Base-by-base conservation (phyloP, 2,888 invertebrate species). In the Keiferia lycopersicella region DNA sequence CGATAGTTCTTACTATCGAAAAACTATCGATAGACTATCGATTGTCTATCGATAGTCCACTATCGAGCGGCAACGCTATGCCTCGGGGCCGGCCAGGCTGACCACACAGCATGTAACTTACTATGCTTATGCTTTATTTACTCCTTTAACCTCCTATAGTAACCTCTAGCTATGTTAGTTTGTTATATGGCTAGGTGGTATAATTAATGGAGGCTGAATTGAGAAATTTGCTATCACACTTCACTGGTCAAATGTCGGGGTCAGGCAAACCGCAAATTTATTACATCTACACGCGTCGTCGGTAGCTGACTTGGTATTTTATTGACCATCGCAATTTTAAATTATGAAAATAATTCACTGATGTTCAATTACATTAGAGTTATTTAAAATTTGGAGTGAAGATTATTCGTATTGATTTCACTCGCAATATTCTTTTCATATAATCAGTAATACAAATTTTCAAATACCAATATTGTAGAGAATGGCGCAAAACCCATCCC, bases 201-300 rank as follows among this genome's bases (percentile, higher is more conserved):
- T 39, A 38, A 16, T 58, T 39, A 7, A 60, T 26, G 34, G 45
- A 45, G 41, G 20, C n/a, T 69, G 70, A 65, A 75, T 78, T 74
- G 74, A 74, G 74, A 75, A 77, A 72, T 66, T 66, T 59, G 71
- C 71, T 70, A 75, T 72, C 61, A 69, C 72, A 78, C 76, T 73
- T 69, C 72, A 77, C 76, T 73, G 76, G 71, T 80, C 79, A 80
- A 71, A 56, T 56, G 69, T 65, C 67, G 63, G 56, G 78, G 66
- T 75, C 63, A 74, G 71, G 79, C 78, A 74, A 71, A 79, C 78
- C 69, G 61, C 59, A 65, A 63, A 63, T 50, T 51, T 65, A 56
- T 30, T 34, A 56, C 56, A 8, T 22, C 6, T 26, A 26, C 6
- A 26, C 3, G 26, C 26, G 22, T n/a, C 51, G 16, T 53, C 56